Conservation (phyloP, 2,113 vertebrate species). For the Chlorocebus sabaeus region DNA sequence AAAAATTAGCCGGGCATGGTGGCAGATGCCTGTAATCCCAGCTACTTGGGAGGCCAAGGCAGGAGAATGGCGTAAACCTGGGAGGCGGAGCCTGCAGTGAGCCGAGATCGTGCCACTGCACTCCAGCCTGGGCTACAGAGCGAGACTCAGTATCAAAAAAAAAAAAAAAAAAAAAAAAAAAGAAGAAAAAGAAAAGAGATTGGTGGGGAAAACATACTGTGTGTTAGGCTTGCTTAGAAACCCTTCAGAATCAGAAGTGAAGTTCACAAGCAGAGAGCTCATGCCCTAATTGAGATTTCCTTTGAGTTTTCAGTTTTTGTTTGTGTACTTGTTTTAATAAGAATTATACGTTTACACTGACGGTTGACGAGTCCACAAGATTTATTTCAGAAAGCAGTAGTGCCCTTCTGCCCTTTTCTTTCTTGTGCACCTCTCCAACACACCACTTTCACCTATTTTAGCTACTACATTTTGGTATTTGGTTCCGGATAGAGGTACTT, state of each 20-base stretch:
- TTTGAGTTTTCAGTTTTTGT: background rate
- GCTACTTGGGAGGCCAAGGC: too few relatives aligned
- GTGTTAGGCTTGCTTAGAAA: background rate
- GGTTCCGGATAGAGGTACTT: background rate
- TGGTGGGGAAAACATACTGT: background rate
- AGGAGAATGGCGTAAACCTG: too few relatives aligned
- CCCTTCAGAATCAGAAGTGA: background rate
- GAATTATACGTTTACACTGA: background rate
- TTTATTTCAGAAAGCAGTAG: background rate
- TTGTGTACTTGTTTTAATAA: background rate
- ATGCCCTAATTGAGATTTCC: background rate
- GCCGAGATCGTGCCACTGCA: too few relatives aligned
- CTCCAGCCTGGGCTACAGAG: too few relatives aligned
- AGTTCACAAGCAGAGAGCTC: background rate
- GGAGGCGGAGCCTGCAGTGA: too few relatives aligned
- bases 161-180: too few relatives aligned
- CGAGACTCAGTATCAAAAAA: too few relatives aligned
- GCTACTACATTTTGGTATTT: background rate
- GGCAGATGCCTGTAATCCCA: too few relatives aligned
- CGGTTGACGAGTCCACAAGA: background rate
- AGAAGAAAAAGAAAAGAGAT: background rate
- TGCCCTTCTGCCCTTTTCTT: accelerated
- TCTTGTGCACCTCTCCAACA: background rate
- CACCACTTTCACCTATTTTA: background rate
- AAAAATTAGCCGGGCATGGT: too few relatives aligned